Evolutionary conservation across 2,797 vertebrate species (phyloP).

Genomic region (Craterocephalus amniculus): DNA sequence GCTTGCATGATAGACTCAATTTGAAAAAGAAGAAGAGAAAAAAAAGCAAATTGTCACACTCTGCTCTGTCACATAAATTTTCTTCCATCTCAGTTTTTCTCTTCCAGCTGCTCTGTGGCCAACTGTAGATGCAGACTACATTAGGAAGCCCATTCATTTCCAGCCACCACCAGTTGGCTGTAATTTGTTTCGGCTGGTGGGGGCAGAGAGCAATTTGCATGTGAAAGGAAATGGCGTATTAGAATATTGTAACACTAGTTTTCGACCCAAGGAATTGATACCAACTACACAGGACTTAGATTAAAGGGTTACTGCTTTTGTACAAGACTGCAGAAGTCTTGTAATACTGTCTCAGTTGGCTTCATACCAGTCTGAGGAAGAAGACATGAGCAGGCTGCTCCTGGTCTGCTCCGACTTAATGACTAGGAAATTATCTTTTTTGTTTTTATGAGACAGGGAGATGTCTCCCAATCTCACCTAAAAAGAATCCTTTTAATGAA

Average conservation of each 20-base stretch:
- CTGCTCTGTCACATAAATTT: constrained; percentile 80
- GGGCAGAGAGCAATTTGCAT: constrained; percentile 79
- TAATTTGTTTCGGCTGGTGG: constrained; percentile 81
- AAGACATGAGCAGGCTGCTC: constrained; percentile 43
- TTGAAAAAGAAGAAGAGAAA: constrained; percentile 38
- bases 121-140: constrained; percentile 82
- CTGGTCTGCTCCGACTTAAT: no score
- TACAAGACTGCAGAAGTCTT: constrained; percentile 54
- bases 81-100: constrained; percentile 70
- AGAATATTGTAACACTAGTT: constrained; percentile 73
- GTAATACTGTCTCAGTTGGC: constrained; percentile 68
- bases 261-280: constrained; percentile 73
- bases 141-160: constrained; percentile 79
- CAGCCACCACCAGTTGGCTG: constrained; percentile 80
- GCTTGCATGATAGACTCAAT: constrained; percentile 72
- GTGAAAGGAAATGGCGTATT: constrained; percentile 74
- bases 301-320: constrained; percentile 57
- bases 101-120: constrained; percentile 76
- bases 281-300: constrained; percentile 63
- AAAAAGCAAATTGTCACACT: constrained; percentile 78
- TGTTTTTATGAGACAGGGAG: constrained; percentile 43
- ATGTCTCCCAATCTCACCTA: constrained; percentile 56
- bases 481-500: constrained; percentile 45
- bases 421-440: constrained; percentile 49
- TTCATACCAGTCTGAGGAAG: constrained; percentile 49